These are phyloP conservation scores for Drosophila paulistorum DNA, from an alignment of 1,140 invertebrate species.

Conservation along the genomic window DNA sequence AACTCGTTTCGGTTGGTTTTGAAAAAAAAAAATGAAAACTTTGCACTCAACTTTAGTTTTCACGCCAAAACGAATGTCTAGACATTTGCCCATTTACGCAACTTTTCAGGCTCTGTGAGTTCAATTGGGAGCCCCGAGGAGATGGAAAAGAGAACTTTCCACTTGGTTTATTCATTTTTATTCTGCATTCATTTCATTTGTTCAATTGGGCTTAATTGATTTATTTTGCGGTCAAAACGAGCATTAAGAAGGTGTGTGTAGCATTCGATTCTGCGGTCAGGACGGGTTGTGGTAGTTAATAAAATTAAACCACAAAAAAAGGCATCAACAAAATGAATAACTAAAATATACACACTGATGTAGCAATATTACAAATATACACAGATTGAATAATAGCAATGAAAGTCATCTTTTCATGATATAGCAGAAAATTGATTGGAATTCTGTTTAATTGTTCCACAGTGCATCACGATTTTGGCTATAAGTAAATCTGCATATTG, in stretches of 20 bases:
- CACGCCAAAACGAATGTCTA: slow-evolving; percentile 6
- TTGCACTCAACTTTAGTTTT: slow-evolving; percentile 6
- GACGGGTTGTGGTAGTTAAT: slow-evolving; percentile 31
- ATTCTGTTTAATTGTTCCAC: background rate
- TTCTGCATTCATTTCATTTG: background rate
- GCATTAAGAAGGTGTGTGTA: background rate
- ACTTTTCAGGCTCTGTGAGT: background rate
- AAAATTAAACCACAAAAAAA: too few relatives aligned
- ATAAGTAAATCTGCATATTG: slow-evolving; percentile 34
- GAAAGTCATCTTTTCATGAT: too few relatives aligned
- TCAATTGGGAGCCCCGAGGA: too few relatives aligned
- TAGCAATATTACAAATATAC: too few relatives aligned
- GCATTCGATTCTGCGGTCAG: slow-evolving; percentile 32
- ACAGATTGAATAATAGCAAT: too few relatives aligned
- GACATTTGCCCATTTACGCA: background rate
- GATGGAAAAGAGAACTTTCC: too few relatives aligned
- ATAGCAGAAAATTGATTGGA: too few relatives aligned
- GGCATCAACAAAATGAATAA: too few relatives aligned
- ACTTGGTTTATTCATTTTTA: background rate
- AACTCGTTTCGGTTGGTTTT: too few relatives aligned
- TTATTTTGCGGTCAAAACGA: slow-evolving; percentile 44
- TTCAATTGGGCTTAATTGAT: slow-evolving; percentile 15
- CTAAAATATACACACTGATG: too few relatives aligned
- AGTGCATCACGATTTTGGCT: background rate
- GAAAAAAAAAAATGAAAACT: background rate